A percentile compares a stretch with the other conserved stretches of the same genome.
phyloP scores from a whole-genome alignment of 2,797 vertebrate genomes.

The Capromys pilorides region DNA sequence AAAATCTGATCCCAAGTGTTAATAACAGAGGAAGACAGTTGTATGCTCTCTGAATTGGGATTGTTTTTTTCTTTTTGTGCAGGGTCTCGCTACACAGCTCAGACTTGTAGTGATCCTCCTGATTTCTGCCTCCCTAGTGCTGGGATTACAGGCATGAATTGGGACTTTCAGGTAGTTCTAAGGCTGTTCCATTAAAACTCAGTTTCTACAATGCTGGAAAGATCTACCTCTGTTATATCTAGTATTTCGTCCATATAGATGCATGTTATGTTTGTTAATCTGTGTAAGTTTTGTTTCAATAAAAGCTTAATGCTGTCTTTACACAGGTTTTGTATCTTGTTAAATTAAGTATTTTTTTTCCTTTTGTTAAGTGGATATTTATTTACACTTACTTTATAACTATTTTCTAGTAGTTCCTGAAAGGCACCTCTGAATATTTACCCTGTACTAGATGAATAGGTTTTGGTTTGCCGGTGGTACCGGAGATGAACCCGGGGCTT shows the following conservation, averaged over 20 bases:
- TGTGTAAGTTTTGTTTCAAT: slow-evolving; percentile 23
- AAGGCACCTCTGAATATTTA: slow-evolving; percentile 44
- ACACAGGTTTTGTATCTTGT: not conserved
- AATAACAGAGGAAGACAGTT: not conserved
- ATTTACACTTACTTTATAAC: not conserved
- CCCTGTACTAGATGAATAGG: not conserved
- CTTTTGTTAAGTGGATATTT: not conserved
- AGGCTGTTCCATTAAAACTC: not conserved
- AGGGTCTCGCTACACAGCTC: no score
- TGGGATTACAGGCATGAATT: not conserved
- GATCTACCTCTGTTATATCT: not conserved
- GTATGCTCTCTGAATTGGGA: not conserved
- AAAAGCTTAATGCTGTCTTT: slow-evolving; percentile 5
- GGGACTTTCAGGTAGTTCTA: not conserved
- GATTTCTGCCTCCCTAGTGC: no score
- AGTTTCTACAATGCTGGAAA: slow-evolving; percentile 12
- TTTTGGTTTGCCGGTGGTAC: not conserved
- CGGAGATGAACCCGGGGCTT: not conserved
- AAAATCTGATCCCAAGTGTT: slow-evolving; percentile 19
- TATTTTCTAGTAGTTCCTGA: not conserved
- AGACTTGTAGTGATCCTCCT: no score
- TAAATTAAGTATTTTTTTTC: slow-evolving; percentile 24
- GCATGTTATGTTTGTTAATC: not conserved
- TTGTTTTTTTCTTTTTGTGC: not conserved
- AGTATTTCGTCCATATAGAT: not conserved